Conservation (phyloP, 2,888 invertebrate genomes). For the Drosophila merina region DNA sequence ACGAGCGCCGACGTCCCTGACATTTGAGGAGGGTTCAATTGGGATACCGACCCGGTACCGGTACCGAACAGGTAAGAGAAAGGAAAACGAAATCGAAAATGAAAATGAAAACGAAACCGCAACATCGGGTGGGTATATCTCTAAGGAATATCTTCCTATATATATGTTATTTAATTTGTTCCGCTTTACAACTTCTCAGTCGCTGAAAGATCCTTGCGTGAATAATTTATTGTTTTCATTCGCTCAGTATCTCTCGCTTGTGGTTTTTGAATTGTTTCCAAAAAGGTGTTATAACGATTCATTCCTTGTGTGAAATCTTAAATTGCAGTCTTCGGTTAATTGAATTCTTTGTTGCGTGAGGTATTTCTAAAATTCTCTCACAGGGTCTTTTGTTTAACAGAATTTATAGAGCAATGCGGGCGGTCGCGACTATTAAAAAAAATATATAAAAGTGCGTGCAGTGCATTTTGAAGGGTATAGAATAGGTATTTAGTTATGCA, state of each 20-base stretch:
- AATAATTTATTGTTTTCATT: constrained; percentile 67
- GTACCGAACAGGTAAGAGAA: constrained; percentile 26
- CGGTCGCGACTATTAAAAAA: constrained; percentile 57
- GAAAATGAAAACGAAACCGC: constrained; percentile 68
- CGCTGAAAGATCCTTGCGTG: constrained; percentile 72
- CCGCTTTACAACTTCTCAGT: constrained; percentile 49
- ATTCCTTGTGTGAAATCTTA: constrained; percentile 69
- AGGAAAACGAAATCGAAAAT: constrained; percentile 55
- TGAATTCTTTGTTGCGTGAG: constrained; percentile 70
- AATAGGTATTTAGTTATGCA: constrained; percentile 58
- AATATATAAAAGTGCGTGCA: constrained; percentile 55
- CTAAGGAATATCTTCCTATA: constrained; percentile 16
- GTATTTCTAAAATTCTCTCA: constrained; percentile 49
- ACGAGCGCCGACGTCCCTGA: constrained; percentile 61
- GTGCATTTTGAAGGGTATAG: constrained; percentile 38
- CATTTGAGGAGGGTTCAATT: constrained; percentile 43
- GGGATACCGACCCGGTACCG: constrained; percentile 1
- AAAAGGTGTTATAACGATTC: constrained; percentile 65
- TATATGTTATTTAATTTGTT: constrained; percentile 74
- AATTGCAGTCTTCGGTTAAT: constrained; percentile 60
- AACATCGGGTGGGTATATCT: constrained; percentile 35
- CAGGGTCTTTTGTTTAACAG: constrained; percentile 19
- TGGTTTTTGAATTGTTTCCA: constrained; percentile 66
- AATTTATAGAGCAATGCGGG: constrained; percentile 72
- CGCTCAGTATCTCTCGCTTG: constrained; percentile 36